A percentile compares a stretch with the other conserved stretches of the same genome.
Conservation (phyloP, 2,888 invertebrate genomes). For the Boloria euphrosyne region DNA sequence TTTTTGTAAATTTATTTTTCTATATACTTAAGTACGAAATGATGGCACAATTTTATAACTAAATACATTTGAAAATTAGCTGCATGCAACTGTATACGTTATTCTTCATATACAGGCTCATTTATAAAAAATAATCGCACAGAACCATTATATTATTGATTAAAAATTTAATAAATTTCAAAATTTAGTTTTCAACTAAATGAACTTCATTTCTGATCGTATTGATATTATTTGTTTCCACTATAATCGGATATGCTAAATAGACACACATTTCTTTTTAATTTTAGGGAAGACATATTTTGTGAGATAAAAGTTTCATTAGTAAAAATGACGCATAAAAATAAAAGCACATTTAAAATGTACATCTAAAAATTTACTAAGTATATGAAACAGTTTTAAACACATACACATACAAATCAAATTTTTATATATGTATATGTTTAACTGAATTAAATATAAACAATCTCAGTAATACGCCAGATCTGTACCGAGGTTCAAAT, state of each 20-base stretch:
- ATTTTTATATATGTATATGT: no score
- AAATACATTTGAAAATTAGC: neutral
- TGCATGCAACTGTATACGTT: neutral
- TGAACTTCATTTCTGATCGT: neutral
- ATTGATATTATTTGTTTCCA: neutral
- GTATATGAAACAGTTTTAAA: no score
- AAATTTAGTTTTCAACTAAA: neutral
- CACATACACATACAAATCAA: no score
- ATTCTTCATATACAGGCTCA: no score
- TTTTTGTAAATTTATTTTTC: conserved; percentile 1
- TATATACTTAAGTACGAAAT: neutral
- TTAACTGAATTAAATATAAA: no score
- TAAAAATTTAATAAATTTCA: neutral
- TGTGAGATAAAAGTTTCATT: neutral
- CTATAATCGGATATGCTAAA: neutral
- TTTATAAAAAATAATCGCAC: no score
- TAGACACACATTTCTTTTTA: neutral
- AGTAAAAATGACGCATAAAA: conserved; percentile 1
- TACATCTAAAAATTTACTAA: no score
- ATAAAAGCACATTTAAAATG: conserved; percentile 4
- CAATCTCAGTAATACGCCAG: neutral
- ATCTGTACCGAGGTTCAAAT: conserved; percentile 6
- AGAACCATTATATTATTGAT: no score
- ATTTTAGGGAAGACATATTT: neutral
- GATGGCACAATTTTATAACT: conserved; percentile 3